Percentiles rank a stretch among this genome's conserved stretches.
Conservation (phyloP, 2,888 invertebrate genomes). For the Metopia argyrocephala region DNA sequence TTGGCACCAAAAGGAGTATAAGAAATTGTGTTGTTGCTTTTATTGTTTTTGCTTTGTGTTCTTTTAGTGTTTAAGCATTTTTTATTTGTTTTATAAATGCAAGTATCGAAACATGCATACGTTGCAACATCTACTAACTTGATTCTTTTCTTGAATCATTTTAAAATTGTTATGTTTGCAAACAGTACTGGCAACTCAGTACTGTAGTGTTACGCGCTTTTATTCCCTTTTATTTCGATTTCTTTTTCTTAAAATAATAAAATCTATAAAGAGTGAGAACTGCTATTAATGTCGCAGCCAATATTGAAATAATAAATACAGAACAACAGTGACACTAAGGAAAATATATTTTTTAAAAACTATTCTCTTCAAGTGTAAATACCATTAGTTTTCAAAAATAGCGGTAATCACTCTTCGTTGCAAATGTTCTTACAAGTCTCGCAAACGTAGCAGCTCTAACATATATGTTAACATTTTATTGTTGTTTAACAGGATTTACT, state of each 20-base stretch:
- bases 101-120: neutral
- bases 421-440: no score
- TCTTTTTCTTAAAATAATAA: conserved; percentile 39
- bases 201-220: neutral
- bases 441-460: no score
- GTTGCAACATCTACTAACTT: neutral
- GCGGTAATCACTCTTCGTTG: no score
- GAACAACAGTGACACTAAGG: conserved; percentile 28
- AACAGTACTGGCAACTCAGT: conserved; percentile 12
- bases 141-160: neutral
- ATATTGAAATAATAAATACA: conserved; percentile 18
- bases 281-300: conserved; percentile 72
- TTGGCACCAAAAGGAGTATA: conserved; percentile 41
- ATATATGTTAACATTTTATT: no score
- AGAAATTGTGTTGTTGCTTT: conserved; percentile 23
- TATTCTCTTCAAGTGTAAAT: no score
- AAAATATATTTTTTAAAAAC: neutral
- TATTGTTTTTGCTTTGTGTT: conserved; percentile 5
- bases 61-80: neutral
- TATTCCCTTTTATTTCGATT: neutral
- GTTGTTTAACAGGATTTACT: no score
- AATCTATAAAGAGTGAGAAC: conserved; percentile 73
- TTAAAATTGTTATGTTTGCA: conserved; percentile 39
- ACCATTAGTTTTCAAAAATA: no score
- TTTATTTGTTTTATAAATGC: conserved; percentile 2